These are phyloP conservation scores for Drosophila demipolita DNA, from an alignment of 2,888 invertebrate species.

Conservation along the genomic window DNA sequence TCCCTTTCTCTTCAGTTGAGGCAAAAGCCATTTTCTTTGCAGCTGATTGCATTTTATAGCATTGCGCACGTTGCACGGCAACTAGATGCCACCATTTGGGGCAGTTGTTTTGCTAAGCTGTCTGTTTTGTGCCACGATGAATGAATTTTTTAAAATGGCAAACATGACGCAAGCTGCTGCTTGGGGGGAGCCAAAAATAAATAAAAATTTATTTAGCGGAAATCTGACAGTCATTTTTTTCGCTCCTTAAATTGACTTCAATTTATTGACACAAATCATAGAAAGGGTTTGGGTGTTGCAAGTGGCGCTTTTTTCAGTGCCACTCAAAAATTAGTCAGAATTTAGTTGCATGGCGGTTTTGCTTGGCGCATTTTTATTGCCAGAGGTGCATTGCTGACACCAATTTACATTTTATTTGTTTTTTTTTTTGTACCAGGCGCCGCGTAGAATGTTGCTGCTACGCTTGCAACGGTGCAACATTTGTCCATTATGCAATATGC, in stretches of 20 bases:
- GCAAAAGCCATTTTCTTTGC: slow-evolving; percentile 77
- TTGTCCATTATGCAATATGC: slow-evolving; percentile 71
- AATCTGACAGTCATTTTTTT: slow-evolving; percentile 16
- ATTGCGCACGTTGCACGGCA: slow-evolving; percentile 41
- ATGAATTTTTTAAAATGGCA: slow-evolving; percentile 49
- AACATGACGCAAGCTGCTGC: slow-evolving; percentile 19
- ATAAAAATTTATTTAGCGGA: slow-evolving; percentile 67
- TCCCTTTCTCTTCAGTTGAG: slow-evolving; percentile 49
- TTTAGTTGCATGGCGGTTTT: slow-evolving; percentile 47
- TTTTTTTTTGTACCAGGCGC: slow-evolving; percentile 22
- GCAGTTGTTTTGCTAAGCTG: slow-evolving; percentile 43
- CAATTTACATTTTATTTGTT: slow-evolving; percentile 63
- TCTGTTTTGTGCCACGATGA: slow-evolving; percentile 62
- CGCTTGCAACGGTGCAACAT: slow-evolving; percentile 23
- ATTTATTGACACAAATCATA: slow-evolving; percentile 65
- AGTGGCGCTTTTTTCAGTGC: neutral
- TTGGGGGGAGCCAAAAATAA: slow-evolving; percentile 28
- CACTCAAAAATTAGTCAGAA: slow-evolving; percentile 39
- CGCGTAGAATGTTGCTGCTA: neutral
- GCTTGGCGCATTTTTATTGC: slow-evolving; percentile 19
- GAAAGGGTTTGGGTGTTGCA: slow-evolving; percentile 13
- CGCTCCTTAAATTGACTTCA: slow-evolving; percentile 29
- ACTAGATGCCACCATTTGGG: slow-evolving; percentile 19
- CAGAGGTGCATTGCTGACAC: slow-evolving; percentile 62
- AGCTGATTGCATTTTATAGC: slow-evolving; percentile 80